Percentiles rank a stretch among this genome's conserved stretches.
Conservation (phyloP, 2,888 invertebrate genomes). For the Epinotia brunnichana region DNA sequence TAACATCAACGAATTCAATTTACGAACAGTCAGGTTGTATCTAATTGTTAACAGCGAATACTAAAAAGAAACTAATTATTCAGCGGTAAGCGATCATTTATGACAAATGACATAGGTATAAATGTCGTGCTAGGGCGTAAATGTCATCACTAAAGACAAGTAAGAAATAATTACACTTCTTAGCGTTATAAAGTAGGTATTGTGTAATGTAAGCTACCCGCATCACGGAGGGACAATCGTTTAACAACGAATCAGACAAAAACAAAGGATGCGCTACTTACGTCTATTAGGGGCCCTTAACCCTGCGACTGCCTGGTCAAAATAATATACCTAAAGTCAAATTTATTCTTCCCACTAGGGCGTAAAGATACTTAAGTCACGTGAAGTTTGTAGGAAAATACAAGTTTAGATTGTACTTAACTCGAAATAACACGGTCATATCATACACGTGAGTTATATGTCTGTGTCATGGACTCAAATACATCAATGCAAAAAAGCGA, state of each 20-base stretch:
- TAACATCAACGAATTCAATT: background rate
- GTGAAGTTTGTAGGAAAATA: background rate
- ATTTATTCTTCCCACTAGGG: too few species aligned
- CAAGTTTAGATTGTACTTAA: background rate
- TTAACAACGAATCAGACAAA: constrained; percentile 71
- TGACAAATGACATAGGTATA: constrained; percentile 17
- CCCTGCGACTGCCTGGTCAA: constrained; percentile 9
- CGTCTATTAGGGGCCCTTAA: constrained; percentile 44
- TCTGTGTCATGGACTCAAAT: too few species aligned
- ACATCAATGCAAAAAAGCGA: too few species aligned
- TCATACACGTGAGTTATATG: too few species aligned
- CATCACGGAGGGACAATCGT: constrained; percentile 75
- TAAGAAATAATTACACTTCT: constrained; percentile 22
- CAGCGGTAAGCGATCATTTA: background rate
- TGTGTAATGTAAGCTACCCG: constrained; percentile 69
- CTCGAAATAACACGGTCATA: too few species aligned
- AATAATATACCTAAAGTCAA: too few species aligned
- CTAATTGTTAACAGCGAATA: background rate
- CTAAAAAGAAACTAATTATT: constrained; percentile 9
- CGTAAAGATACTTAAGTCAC: background rate
- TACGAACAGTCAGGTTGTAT: constrained; percentile 8
- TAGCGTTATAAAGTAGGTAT: constrained; percentile 22
- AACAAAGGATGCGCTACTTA: constrained; percentile 55
- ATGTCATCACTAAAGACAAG: constrained; percentile 25
- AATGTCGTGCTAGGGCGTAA: background rate